phyloP scores from a whole-genome alignment of 2,113 vertebrate species.

The Canis aureus region DNA sequence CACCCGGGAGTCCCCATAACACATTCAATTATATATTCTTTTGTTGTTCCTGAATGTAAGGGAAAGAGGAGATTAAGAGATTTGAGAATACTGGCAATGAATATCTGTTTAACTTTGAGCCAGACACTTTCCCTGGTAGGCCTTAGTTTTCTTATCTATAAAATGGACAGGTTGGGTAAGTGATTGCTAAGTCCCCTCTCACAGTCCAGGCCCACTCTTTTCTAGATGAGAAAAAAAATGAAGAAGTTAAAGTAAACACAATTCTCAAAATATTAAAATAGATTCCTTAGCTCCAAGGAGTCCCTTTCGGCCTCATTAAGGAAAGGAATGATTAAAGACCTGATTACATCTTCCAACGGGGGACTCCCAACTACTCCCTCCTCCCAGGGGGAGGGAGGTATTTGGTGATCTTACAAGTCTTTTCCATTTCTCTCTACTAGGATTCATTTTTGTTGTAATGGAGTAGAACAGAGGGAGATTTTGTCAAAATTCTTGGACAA shows the following conservation, averaged over 20 bases:
- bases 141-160: neutral
- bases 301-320: conserved; percentile 73
- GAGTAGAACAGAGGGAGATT: neutral
- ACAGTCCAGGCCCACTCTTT: neutral
- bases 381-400: neutral
- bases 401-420: conserved; percentile 55
- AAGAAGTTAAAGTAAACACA: conserved; percentile 28
- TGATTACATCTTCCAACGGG: conserved; percentile 57
- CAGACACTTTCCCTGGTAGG: neutral
- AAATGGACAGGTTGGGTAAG: neutral
- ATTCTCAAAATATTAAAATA: conserved; percentile 65
- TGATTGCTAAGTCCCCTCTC: neutral
- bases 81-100: neutral
- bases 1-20: too few species aligned
- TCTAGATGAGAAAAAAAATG: neutral
- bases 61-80: neutral
- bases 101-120: neutral
- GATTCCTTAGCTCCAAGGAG: conserved; percentile 38
- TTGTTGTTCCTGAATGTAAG: neutral
- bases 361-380: conserved; percentile 3
- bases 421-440: conserved; percentile 57
- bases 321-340: conserved; percentile 56
- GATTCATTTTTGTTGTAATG: conserved; percentile 31
- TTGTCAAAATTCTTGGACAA: conserved; percentile 32
- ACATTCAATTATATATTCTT: neutral